Evolutionary conservation across 2,888 invertebrate genomes (phyloP), one percentile per base, ranked within the genome.

Genomic region (Lathronympha strigana): DNA sequence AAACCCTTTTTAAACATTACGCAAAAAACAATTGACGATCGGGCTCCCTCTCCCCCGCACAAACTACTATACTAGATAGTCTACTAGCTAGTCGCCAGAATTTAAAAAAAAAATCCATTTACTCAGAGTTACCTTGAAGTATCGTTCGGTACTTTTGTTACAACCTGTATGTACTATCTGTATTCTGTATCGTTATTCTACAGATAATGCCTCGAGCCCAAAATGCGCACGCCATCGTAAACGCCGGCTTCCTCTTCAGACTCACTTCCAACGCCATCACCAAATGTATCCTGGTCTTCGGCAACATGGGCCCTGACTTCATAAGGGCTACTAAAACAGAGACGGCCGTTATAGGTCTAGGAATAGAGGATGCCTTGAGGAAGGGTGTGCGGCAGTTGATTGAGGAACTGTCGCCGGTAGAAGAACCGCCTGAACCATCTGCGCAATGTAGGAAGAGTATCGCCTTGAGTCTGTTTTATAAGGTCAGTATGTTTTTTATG

Each of bases 401-500:
- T 1, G 75, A 85, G 0, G 96, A 97, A 81, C 67, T 97, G 0
- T 77, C 90, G 0, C 95, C 97, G 0, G 94, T 94, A 63, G 87
- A 92, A 13, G 82, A 92, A 15, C 91, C 94, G 0, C 95, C 95
- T 0, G 95, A 96, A 75, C 94, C 95, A 0, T 93, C 94, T 0
- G 94, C 95, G 0, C 88, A 87, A 38, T 97, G 95, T 75, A 93
- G 97, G 25, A 95, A 94, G 74, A 91, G 92, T 11, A 86, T 98
- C 8, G 95, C 97, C 0, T 89, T 95, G 63, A 93, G 95, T 4
- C 86, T 98, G n/a, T 95, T 97, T 77, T 98, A 97, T 82, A 97
- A 97, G 93, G 96, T 95, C 11, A 50, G 31, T 63, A 36, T 45
- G 9, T 36, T 13, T 17, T 8, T 43, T 38, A 25, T 5, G n/a